Evolutionary conservation across 2,113 vertebrate genomes (phyloP).

Genomic region (Daboia siamensis): DNA sequence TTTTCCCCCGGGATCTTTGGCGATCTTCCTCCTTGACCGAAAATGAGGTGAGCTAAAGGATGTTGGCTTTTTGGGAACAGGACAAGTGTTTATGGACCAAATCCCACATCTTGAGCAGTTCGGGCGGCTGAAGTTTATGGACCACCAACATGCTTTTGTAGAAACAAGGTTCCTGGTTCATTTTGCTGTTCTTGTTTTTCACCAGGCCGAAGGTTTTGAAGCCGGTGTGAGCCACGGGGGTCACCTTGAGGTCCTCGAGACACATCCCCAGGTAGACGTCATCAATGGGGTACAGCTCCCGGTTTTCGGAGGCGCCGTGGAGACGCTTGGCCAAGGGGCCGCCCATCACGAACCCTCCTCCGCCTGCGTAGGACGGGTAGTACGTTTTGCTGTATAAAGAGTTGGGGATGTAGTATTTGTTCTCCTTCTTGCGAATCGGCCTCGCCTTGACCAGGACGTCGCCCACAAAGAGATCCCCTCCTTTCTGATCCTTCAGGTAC

Average conservation of each 20-base stretch:
- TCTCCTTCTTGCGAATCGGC: conserved; percentile 89
- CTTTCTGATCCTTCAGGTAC: conserved; percentile 74
- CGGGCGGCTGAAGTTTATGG: conserved; percentile 89
- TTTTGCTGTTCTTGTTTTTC: conserved; percentile 84
- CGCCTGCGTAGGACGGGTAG: conserved; percentile 93
- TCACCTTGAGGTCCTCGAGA: conserved; percentile 83
- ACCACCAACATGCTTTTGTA: conserved; percentile 92
- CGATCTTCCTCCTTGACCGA: not conserved
- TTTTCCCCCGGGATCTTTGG: conserved; percentile 5
- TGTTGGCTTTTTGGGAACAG: conserved; percentile 79
- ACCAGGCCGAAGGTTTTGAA: conserved; percentile 97
- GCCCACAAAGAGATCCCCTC: conserved; percentile 82
- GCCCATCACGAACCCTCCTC: conserved; percentile 92
- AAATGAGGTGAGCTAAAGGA: conserved; percentile 73
- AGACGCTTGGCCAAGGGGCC: conserved; percentile 79
- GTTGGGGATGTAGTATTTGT: conserved; percentile 91
- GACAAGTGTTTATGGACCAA: conserved; percentile 86
- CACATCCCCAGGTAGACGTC: conserved; percentile 98
- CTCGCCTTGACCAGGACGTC: conserved; percentile 85
- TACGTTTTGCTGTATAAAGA: conserved; percentile 79
- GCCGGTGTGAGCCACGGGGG: conserved; percentile 80
- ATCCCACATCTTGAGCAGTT: conserved; percentile 89
- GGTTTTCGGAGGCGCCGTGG: conserved; percentile 71
- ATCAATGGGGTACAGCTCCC: conserved; percentile 92
- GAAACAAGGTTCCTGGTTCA: conserved; percentile 95